Conservation (phyloP, 2,888 invertebrate genomes). For the Cephus pulcher region DNA sequence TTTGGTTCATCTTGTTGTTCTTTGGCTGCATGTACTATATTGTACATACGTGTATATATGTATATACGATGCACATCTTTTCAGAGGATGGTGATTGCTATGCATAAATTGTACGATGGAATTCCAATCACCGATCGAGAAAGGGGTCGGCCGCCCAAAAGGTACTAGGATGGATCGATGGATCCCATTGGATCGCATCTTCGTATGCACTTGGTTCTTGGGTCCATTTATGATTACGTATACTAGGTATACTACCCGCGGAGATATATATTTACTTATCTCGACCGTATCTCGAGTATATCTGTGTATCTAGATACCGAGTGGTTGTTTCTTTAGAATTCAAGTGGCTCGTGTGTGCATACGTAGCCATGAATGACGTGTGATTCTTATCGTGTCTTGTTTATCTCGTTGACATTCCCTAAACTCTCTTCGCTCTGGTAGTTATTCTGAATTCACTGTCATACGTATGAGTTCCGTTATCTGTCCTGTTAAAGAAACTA, state of each 20-base stretch:
- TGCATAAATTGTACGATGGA: constrained; percentile 25
- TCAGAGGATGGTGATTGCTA: constrained; percentile 16
- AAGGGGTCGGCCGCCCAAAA: constrained; percentile 21
- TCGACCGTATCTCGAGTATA: neutral
- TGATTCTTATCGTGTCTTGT: neutral
- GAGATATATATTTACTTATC: neutral
- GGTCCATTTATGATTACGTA: neutral
- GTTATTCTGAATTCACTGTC: neutral
- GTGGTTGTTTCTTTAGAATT: neutral
- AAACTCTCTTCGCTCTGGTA: neutral
- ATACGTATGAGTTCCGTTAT: neutral
- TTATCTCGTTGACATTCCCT: neutral
- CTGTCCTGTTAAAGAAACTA: neutral
- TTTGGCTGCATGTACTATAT: neutral
- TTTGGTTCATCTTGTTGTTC: neutral
- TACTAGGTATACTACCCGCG: neutral
- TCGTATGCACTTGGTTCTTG: neutral
- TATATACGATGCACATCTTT: neutral
- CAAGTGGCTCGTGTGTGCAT: neutral
- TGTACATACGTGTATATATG: neutral
- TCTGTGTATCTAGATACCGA: neutral
- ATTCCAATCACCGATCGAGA: constrained; percentile 24
- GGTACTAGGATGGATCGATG: neutral
- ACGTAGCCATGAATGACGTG: neutral
- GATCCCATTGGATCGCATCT: neutral